Percentiles rank a stretch among this genome's conserved stretches.
Conservation (phyloP, 1,140 invertebrate species). For the Lordiphosa stackelbergi region DNA sequence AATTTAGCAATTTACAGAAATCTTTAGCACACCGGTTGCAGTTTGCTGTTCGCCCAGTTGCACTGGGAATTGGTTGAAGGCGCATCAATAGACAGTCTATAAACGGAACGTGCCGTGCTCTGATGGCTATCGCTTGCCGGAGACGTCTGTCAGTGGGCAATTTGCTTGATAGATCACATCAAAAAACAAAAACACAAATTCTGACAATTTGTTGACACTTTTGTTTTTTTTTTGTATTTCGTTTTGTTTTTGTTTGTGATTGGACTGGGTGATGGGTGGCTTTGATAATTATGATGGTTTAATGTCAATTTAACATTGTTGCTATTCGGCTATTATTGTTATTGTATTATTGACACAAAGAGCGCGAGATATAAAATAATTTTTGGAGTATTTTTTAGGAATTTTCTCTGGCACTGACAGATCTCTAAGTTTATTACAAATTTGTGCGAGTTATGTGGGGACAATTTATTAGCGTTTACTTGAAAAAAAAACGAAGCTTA, state of each 20-base stretch:
- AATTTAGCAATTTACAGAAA: conserved; percentile 5
- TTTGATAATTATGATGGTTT: conserved; percentile 47
- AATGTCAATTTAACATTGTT: conserved; percentile 33
- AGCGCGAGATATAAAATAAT: background rate
- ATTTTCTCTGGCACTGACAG: conserved; percentile 13
- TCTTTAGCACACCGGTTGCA: conserved; percentile 11
- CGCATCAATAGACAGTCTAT: conserved; percentile 16
- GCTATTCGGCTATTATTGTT: conserved; percentile 11
- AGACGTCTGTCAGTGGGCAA: conserved; percentile 29
- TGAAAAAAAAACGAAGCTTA: conserved; percentile 9
- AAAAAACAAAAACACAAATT: conserved; percentile 26
- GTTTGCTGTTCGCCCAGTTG: conserved; percentile 10
- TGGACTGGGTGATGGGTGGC: conserved; percentile 9
- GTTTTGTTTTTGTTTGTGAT: conserved; percentile 6
- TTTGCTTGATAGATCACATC: conserved; percentile 57
- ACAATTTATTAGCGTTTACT: conserved; percentile 39
- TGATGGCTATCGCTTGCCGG: conserved; percentile 14
- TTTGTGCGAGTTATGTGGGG: conserved; percentile 24
- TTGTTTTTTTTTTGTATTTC: background rate
- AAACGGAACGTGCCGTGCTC: conserved; percentile 43
- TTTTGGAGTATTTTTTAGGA: too few species aligned
- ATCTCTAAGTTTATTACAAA: conserved; percentile 14
- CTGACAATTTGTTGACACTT: conserved; percentile 68
- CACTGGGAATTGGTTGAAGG: conserved; percentile 4
- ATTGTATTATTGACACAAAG: conserved; percentile 25